phyloP scores from a whole-genome alignment of 2,888 invertebrate species.

The Caradrina clavipalpis region DNA sequence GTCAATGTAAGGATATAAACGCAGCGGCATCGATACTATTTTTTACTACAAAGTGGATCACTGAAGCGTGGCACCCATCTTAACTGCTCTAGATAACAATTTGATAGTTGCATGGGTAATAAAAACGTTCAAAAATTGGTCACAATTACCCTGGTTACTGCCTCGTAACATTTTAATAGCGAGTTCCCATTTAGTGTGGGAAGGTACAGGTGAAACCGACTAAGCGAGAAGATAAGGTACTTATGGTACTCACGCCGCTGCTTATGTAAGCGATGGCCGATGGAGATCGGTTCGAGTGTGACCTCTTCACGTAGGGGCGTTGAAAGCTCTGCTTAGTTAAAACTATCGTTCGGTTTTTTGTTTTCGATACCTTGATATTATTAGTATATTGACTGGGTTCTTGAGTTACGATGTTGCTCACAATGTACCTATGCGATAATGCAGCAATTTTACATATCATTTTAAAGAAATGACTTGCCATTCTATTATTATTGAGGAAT shows the following conservation, averaged over 20 bases:
- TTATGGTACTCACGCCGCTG: conserved; percentile 24
- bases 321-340: conserved; percentile 19
- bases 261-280: conserved; percentile 31
- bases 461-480: neutral
- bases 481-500: neutral
- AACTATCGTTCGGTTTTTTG: neutral
- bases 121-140: conserved; percentile 88
- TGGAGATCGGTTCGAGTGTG: conserved; percentile 34
- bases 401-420: neutral
- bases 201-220: conserved; percentile 66
- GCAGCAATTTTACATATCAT: neutral
- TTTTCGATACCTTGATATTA: neutral
- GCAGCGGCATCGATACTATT: conserved; percentile 56
- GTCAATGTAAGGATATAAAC: conserved; percentile 40
- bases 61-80: conserved; percentile 73
- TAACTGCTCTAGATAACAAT: conserved; percentile 81
- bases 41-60: conserved; percentile 69
- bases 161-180: conserved; percentile 88
- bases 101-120: conserved; percentile 87
- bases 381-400: neutral
- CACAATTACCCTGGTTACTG: conserved; percentile 87
- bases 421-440: neutral
- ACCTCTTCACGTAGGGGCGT: conserved; percentile 24
- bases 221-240: conserved; percentile 34
- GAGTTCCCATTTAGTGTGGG: conserved; percentile 84